Percentiles rank a stretch among this genome's conserved stretches.
Evolutionary conservation across 2,797 vertebrate genomes (phyloP).

Genomic region (Anabas testudineus): DNA sequence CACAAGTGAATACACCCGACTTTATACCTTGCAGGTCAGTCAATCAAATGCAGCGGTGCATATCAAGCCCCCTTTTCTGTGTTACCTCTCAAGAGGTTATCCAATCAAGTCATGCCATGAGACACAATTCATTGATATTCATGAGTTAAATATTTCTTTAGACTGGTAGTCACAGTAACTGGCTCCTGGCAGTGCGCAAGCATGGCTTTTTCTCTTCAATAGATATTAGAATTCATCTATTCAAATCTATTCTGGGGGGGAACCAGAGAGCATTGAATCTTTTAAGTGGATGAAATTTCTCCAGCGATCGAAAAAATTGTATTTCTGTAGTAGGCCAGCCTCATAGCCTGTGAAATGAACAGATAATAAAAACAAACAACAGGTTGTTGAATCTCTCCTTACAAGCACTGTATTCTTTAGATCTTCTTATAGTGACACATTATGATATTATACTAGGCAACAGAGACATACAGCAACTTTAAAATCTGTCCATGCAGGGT

Average conservation of each 20-base stretch:
- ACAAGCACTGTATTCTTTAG: constrained; percentile 14
- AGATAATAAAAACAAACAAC: constrained; percentile 63
- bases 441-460: constrained; percentile 7
- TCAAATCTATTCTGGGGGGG: constrained; percentile 76
- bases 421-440: constrained; percentile 23
- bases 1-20: constrained; percentile 32
- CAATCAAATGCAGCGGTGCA: constrained; percentile 51
- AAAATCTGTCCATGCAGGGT: background rate
- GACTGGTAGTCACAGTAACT: constrained; percentile 73
- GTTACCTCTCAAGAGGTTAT: constrained; percentile 62
- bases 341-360: constrained; percentile 37
- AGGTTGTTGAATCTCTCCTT: constrained; percentile 31
- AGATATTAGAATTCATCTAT: constrained; percentile 80
- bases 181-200: constrained; percentile 53
- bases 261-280: constrained; percentile 65
- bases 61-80: constrained; percentile 8
- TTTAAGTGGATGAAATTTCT: constrained; percentile 78
- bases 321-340: constrained; percentile 53
- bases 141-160: constrained; percentile 78
- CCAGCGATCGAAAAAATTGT: constrained; percentile 52
- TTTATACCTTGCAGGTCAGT: constrained; percentile 55
- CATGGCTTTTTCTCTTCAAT: constrained; percentile 63
- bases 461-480: background rate
- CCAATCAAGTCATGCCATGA: constrained; percentile 69
- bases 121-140: constrained; percentile 74